Percentiles rank a stretch among this genome's conserved stretches.
phyloP scores from a whole-genome alignment of 2,888 invertebrate genomes.

The Rotaria sp. region DNA sequence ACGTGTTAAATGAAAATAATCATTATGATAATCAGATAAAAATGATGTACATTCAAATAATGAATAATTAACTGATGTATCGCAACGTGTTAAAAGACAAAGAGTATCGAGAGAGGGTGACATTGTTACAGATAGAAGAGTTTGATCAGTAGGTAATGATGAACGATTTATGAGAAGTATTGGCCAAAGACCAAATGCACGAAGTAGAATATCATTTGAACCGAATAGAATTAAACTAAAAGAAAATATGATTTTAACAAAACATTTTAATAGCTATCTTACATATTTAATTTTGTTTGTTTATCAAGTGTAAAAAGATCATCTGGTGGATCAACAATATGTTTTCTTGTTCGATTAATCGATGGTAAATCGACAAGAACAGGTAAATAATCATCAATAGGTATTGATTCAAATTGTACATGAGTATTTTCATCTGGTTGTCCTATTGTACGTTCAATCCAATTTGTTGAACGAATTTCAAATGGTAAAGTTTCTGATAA shows the following conservation, averaged over 20 bases:
- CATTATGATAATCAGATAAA: slow-evolving; percentile 9
- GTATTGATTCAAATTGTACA: not conserved
- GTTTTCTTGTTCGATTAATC: not conserved
- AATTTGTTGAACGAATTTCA: not conserved
- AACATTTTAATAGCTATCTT: not conserved
- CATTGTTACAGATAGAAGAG: not conserved
- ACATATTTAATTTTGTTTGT: slow-evolving; percentile 27
- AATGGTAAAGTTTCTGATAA: not conserved
- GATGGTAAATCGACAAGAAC: not conserved
- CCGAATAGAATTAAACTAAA: slow-evolving; percentile 1
- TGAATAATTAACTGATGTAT: not conserved
- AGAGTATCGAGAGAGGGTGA: not conserved
- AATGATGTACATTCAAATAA: slow-evolving; percentile 5
- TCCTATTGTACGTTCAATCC: not conserved
- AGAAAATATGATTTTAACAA: not conserved
- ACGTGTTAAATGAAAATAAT: slow-evolving; percentile 21
- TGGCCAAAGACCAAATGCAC: slow-evolving; percentile 12
- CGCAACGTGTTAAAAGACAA: not conserved
- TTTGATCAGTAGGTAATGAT: slow-evolving; percentile 6
- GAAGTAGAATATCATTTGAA: not conserved
- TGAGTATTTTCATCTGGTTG: not conserved
- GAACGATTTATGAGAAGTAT: slow-evolving; percentile 8
- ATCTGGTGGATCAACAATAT: slow-evolving; percentile 19
- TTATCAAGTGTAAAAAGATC: slow-evolving; percentile 1
- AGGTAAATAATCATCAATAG: slow-evolving; percentile 5